A percentile compares a stretch with the other conserved stretches of the same genome.
These are phyloP conservation scores for Callimorpha dominula DNA, from an alignment of 2,888 invertebrate genomes.

Conservation along the genomic window DNA sequence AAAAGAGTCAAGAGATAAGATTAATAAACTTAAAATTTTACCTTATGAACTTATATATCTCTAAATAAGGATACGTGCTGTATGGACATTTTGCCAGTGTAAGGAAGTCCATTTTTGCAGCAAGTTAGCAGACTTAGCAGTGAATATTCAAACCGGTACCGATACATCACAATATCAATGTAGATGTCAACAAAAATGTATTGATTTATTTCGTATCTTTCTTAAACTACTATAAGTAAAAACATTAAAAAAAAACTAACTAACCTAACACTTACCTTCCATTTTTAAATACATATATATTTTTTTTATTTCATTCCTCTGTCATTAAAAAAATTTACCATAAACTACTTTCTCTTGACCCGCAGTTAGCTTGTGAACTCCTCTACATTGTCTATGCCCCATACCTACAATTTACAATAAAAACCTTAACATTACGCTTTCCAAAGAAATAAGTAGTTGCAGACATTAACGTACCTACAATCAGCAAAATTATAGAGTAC, in stretches of 20 bases:
- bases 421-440: conserved; percentile 11
- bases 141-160: no score
- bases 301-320: background rate
- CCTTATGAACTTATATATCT: background rate
- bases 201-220: no score
- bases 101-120: no score
- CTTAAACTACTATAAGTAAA: no score
- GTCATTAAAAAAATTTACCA: background rate
- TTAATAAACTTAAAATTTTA: background rate
- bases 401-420: conserved; percentile 12
- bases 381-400: conserved; percentile 6
- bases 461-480: background rate
- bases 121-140: no score
- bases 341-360: conserved; percentile 19
- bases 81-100: no score
- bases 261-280: background rate
- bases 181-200: no score
- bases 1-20: background rate
- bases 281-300: background rate
- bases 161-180: no score
- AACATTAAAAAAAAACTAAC: no score
- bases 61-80: background rate
- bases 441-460: conserved; percentile 6
- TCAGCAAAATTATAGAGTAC: background rate
- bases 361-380: conserved; percentile 8